Conservation (phyloP, 2,113 vertebrate genomes). For the Mugil cephalus region DNA sequence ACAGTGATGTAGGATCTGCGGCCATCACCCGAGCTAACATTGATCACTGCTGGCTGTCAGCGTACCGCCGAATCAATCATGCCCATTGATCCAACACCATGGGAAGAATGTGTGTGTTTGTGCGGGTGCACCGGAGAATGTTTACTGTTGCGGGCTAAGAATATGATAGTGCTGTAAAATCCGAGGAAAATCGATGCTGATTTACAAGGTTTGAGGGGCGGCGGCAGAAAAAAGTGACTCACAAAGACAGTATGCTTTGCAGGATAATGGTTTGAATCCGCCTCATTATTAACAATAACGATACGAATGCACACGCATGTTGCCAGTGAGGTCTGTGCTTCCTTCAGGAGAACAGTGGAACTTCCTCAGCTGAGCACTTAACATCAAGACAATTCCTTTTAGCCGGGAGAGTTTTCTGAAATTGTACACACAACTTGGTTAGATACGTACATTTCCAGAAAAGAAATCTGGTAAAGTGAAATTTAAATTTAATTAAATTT, state of each 20-base stretch:
- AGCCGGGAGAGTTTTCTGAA: no score
- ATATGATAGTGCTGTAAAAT: constrained; percentile 60
- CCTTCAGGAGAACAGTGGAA: no score
- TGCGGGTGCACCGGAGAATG: constrained; percentile 25
- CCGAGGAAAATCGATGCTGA: constrained; percentile 48
- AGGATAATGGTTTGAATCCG: neutral
- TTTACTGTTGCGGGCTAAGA: constrained; percentile 44
- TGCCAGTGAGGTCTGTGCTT: no score
- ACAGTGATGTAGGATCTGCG: constrained; percentile 65
- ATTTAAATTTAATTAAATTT: no score
- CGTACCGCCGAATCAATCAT: constrained; percentile 72
- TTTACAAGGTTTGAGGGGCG: constrained; percentile 40
- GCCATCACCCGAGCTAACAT: constrained; percentile 67
- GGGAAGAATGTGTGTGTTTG: constrained; percentile 38
- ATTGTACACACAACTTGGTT: no score
- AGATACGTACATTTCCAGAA: no score
- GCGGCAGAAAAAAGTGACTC: constrained; percentile 19
- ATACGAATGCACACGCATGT: no score
- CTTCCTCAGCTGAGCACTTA: no score
- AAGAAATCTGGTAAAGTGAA: no score
- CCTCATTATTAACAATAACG: neutral
- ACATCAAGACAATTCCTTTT: no score
- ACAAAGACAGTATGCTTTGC: constrained; percentile 26
- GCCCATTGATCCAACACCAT: constrained; percentile 69
- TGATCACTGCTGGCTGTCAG: constrained; percentile 74